Conservation (phyloP, 92 coral and sea anemone genomes). For the Porites cylindrica region DNA sequence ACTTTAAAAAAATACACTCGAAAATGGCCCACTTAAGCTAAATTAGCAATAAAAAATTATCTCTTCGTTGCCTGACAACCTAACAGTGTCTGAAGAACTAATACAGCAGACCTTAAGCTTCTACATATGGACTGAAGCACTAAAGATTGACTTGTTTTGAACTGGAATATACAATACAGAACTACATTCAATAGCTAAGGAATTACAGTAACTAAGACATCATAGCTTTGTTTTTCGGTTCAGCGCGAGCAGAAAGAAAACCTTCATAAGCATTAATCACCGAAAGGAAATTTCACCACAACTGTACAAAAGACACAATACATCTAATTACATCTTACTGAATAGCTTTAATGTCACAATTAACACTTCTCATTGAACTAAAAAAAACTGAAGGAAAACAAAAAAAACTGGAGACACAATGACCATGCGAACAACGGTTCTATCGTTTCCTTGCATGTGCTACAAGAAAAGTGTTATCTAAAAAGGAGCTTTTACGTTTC, state of each 20-base stretch:
- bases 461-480: not conserved
- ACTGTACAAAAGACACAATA: constrained; percentile 1
- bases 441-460: not conserved
- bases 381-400: not conserved
- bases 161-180: not conserved
- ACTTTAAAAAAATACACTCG: too few relatives aligned
- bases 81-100: too few relatives aligned
- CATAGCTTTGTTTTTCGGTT: not conserved
- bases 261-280: not conserved
- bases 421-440: not conserved
- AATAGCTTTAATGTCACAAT: constrained; percentile 5
- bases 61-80: too few relatives aligned
- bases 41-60: too few relatives aligned
- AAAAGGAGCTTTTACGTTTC: not conserved
- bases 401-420: too few relatives aligned
- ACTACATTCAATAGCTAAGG: not conserved
- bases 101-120: too few relatives aligned
- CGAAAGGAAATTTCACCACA: not conserved
- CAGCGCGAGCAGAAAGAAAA: not conserved
- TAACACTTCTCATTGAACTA: not conserved
- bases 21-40: too few relatives aligned
- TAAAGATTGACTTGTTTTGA: too few relatives aligned
- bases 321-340: not conserved
- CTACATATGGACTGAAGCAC: too few relatives aligned
- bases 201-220: not conserved